These are phyloP conservation scores for Chauna torquata DNA, from an alignment of 2,113 vertebrate genomes.

Conservation along the genomic window DNA sequence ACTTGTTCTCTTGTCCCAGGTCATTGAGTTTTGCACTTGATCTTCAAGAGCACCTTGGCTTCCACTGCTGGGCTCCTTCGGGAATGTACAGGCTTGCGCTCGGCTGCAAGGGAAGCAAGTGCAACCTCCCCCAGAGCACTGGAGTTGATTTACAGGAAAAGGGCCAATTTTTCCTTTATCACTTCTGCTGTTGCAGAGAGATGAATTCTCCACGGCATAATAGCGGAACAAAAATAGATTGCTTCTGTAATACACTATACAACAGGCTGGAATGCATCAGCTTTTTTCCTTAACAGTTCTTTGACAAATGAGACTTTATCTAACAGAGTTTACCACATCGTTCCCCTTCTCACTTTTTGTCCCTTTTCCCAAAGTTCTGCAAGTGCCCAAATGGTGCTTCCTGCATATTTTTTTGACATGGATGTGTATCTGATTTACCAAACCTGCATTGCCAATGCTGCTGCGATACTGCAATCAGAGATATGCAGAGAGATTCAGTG, in stretches of 20 bases:
- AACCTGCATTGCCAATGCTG: background rate
- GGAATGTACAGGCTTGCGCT: background rate
- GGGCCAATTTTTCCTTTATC: constrained; percentile 46
- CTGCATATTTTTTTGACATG: background rate
- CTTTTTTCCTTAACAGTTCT: background rate
- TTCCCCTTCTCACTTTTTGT: background rate
- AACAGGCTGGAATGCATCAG: constrained; percentile 47
- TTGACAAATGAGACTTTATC: constrained; percentile 52
- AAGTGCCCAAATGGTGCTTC: background rate
- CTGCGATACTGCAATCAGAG: background rate
- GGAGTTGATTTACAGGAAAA: constrained; percentile 38
- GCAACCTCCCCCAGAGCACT: background rate
- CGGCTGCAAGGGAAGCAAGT: background rate
- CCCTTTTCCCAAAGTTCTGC: background rate
- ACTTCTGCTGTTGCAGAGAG: constrained; percentile 22
- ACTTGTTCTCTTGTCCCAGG: background rate
- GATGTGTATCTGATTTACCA: background rate
- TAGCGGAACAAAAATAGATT: constrained; percentile 68
- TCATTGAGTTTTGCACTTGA: background rate
- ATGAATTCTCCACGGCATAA: constrained; percentile 64
- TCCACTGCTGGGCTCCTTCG: background rate
- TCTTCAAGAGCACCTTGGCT: constrained; percentile 41
- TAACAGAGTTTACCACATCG: background rate
- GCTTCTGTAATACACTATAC: constrained; percentile 52
- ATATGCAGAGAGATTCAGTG: background rate